These are phyloP conservation scores for Marcusenius ussheri DNA, from an alignment of 2,113 vertebrate species.

Conservation along the genomic window DNA sequence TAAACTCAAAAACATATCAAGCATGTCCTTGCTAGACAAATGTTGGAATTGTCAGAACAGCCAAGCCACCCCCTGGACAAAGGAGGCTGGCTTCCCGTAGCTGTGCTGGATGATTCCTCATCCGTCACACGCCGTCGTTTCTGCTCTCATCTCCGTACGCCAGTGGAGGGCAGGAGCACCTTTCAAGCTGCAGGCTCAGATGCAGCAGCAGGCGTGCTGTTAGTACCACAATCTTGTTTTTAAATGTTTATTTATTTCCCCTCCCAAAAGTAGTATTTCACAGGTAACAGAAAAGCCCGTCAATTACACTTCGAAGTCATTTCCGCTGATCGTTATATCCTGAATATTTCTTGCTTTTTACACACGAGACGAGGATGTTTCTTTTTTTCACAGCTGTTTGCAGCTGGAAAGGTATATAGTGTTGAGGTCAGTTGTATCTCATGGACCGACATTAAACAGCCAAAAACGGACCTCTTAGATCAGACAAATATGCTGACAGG, in stretches of 20 bases:
- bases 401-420: neutral
- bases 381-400: neutral
- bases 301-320: neutral
- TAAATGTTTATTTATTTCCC: constrained; percentile 9
- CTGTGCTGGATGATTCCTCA: neutral
- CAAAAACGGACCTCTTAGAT: constrained; percentile 22
- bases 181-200: constrained; percentile 65
- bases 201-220: constrained; percentile 38
- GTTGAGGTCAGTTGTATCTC: neutral
- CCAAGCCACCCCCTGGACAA: neutral
- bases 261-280: constrained; percentile 32
- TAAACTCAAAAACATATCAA: neutral
- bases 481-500: constrained; percentile 41
- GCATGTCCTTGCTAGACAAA: neutral
- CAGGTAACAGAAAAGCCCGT: constrained; percentile 23
- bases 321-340: neutral
- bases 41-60: neutral
- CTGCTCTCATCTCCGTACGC: constrained; percentile 61
- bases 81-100: neutral
- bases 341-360: neutral
- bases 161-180: constrained; percentile 98
- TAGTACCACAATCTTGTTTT: constrained; percentile 39
- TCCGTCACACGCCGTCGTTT: constrained; percentile 29
- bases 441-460: constrained; percentile 20
- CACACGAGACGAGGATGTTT: too few species aligned